Evolutionary conservation across 2,113 vertebrate genomes (phyloP), one percentile per base, ranked within the genome.

Genomic region (Dicaeum eximium): DNA sequence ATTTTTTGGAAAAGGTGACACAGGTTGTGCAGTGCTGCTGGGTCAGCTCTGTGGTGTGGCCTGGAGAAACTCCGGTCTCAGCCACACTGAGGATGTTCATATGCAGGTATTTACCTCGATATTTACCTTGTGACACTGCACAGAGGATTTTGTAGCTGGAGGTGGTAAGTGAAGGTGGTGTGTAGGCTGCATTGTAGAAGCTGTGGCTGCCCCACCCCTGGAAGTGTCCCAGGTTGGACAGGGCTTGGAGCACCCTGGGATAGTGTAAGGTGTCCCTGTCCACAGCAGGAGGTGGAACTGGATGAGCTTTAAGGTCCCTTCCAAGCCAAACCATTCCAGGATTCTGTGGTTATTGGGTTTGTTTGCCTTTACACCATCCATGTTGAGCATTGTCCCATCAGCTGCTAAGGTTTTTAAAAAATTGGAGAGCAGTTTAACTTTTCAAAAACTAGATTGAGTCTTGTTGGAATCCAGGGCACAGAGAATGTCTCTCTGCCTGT

Each of bases 41-140:
- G 33, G 6, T 37, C 53, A 51, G 45, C 27, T 37, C 37, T 44
- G 72, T 44, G 37, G 44, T 18, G 9, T 58, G 37, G 35, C 14
- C 18, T 27, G n/a, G 31, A 35, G 65, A 44, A 71, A 24, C 11
- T 58, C 3, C 0, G 1, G 18, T 50, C 50, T 85, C 3, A 1
- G 47, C 19, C 44, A 5, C 12, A 4, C 38, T 37, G 53, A 44
- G 54, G 60, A 37, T 23, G 33, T 44, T 51, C 33, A 10, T 7
- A 10, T 37, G 22, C 22, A 67, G 33, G 13, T 51, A 33, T 27
- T 77, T 37, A 7, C 37, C 65, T 70, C 54, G 24, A 0, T 51
- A 14, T 86, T 81, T 74, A 48, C 51, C 51, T 33, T 44, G 38
- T 27, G 50, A 25, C 14, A 5, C 19, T 17, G 4, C 15, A 24